Evolutionary conservation across 2,113 vertebrate species (phyloP).

Genomic region (Lepus americanus): DNA sequence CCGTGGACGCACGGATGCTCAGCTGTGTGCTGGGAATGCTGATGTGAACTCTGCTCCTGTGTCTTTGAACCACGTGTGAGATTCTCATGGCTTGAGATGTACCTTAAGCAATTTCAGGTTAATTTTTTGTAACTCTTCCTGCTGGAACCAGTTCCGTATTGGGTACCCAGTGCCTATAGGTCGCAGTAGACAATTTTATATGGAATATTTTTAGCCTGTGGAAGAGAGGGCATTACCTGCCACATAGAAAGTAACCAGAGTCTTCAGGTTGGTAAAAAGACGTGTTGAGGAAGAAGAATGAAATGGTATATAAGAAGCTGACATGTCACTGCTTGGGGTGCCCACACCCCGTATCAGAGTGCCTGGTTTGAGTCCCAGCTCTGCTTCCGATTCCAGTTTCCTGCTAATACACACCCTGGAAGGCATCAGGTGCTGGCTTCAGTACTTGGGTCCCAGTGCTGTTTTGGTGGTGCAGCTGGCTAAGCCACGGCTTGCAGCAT

Average conservation of each 20-base stretch:
- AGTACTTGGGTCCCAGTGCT: too few relatives aligned
- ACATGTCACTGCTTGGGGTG: too few relatives aligned
- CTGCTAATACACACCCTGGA: too few relatives aligned
- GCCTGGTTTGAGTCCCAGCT: too few relatives aligned
- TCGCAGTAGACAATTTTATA: not conserved
- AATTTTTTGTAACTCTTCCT: not conserved
- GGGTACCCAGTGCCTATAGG: not conserved
- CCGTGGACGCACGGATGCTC: not conserved
- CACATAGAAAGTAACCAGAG: not conserved
- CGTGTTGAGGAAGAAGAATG: not conserved
- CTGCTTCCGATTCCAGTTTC: too few relatives aligned
- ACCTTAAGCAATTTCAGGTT: not conserved
- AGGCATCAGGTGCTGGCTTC: too few relatives aligned
- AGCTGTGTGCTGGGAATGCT: not conserved
- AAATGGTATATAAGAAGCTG: not conserved
- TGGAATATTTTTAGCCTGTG: not conserved
- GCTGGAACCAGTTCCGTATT: not conserved
- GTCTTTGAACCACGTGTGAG: not conserved
- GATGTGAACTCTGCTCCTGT: not conserved
- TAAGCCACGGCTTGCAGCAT: too few relatives aligned
- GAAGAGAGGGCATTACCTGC: not conserved
- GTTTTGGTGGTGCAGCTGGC: too few relatives aligned
- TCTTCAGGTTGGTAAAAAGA: not conserved
- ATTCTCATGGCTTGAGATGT: not conserved
- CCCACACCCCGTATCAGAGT: too few relatives aligned